Base-by-base conservation (phyloP, 2,888 invertebrate species). In the Drosophila paramelanica region DNA sequence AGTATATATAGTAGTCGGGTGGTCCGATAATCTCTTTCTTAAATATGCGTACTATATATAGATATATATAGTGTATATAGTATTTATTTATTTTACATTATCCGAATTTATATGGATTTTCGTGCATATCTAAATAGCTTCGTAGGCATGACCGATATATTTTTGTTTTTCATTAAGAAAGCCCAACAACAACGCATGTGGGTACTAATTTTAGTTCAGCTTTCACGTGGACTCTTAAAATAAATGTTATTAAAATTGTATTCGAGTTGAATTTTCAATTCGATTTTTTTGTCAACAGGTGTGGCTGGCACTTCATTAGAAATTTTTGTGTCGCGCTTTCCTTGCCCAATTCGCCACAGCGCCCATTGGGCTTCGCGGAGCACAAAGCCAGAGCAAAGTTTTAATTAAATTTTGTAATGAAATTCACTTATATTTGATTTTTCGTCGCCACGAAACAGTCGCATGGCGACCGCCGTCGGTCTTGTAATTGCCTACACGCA, bases 341-440 rank as follows among this genome's bases (percentile, higher is more conserved):
- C 45, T 31, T 36, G 47, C 39, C 4, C 39, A 39, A 14, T 45
- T 50, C 27, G 11, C 38, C 10, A 23, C 38, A 36, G 17, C 41
- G 17, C 31, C 49, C 67, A 55, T 25, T 36, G 46, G 42, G 43
- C 38, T 25, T 27, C 17, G 42, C 14, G 49, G 14, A 10, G 43
- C 20, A 49, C 59, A 77, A 77, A 62, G 42, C 57, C 47, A 33
- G 33, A 59, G 60, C 50, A 65, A 83, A 88, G 71, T 88, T 83
- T 83, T 88, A 83, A 83, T 83, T 83, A 83, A 83, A 85, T 77
- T 73, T 71, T 69, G 67, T 50, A 82, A 79, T 60, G 67, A 85
- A 88, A 77, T 79, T 79, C 66, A 73, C 77, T 83, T 85, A 79
- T 65, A 85, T 88, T 88, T 88, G 80, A 82, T 83, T 83, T 82